Evolutionary conservation across 2,113 vertebrate genomes (phyloP).

Genomic region (Eulemur macaco): DNA sequence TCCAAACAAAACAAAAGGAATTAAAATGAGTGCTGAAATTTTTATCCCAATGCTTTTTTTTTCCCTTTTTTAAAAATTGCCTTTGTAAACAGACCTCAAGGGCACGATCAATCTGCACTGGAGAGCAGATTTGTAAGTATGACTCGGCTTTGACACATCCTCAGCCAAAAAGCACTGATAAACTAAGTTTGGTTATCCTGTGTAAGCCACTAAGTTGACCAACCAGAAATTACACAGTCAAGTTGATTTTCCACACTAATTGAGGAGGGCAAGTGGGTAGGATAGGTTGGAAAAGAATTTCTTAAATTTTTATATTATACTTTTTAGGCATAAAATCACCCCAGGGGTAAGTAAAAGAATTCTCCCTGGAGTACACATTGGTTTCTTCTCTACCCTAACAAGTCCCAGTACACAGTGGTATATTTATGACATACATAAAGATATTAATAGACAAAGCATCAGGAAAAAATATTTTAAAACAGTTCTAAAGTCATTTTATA

Average conservation of each 20-base stretch:
- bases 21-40: constrained; percentile 45
- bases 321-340: constrained; percentile 17
- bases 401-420: neutral
- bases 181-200: neutral
- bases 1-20: neutral
- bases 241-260: neutral
- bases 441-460: constrained; percentile 12
- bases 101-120: neutral
- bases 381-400: constrained; percentile 20
- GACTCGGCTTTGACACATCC: neutral
- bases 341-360: neutral
- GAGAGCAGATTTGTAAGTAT: neutral
- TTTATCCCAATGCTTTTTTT: neutral
- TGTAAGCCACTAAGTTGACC: neutral
- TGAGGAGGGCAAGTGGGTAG: neutral
- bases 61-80: neutral
- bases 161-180: neutral
- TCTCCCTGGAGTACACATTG: neutral
- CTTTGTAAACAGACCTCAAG: neutral
- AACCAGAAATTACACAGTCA: neutral
- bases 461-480: constrained; percentile 43
- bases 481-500: constrained; percentile 7
- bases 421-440: constrained; percentile 27
- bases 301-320: neutral
- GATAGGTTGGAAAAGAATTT: neutral